Conservation (phyloP, 2,888 invertebrate species). For the Perizoma flavofasciatum region DNA sequence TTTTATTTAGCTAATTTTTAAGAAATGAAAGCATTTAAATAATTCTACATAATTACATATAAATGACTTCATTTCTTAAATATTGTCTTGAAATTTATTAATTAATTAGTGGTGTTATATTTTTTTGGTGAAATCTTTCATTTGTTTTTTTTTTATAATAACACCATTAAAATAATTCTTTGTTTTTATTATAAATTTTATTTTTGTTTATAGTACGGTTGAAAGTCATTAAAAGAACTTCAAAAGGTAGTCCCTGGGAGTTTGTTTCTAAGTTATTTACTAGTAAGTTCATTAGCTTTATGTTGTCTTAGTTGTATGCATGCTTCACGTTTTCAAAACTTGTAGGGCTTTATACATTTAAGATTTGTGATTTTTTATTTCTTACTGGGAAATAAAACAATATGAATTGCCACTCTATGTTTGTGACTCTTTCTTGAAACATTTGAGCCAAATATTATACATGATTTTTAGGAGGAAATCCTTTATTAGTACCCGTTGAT, state of each 20-base stretch:
- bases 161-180: not conserved
- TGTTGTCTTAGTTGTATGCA: conserved; percentile 41
- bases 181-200: conserved; percentile 16
- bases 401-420: not conserved
- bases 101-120: no score
- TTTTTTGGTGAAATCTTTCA: no score
- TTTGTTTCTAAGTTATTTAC: conserved; percentile 55
- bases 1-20: no score
- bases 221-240: conserved; percentile 51
- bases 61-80: no score
- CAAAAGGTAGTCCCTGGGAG: conserved; percentile 57
- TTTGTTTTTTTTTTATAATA: no score
- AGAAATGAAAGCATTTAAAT: no score
- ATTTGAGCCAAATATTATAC: not conserved
- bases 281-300: conserved; percentile 60
- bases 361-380: not conserved
- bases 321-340: conserved; percentile 13
- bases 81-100: no score
- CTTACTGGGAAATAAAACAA: no score
- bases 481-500: conserved; percentile 79
- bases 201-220: conserved; percentile 57
- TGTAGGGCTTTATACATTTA: conserved; percentile 2
- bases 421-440: not conserved
- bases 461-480: conserved; percentile 68
- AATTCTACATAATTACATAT: no score